Base-by-base conservation (phyloP, 2,888 invertebrate genomes). In the Hirtodrosophila alboralis region DNA sequence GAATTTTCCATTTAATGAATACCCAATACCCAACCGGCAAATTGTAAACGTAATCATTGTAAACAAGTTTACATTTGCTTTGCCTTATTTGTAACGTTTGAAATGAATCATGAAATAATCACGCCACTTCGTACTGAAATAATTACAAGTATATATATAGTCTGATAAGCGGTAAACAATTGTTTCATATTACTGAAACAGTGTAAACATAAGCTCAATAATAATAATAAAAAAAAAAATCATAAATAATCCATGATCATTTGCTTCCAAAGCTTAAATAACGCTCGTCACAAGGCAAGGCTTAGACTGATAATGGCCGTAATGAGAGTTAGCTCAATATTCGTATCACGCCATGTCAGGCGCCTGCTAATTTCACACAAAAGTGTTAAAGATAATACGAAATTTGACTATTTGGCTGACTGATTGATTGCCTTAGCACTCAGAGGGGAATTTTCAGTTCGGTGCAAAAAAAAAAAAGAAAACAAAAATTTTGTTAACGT, bases 341-440 rank as follows among this genome's bases (percentile, higher is more conserved):
- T 13, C 23, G 4, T 18, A 53, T 72, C 53, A 38, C 51, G 16
- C 43, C 59, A 57, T 58, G 62, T 83, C 71, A 78, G 58, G 75
- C 44, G 79, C 10, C 9, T 41, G 79, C 10, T 8, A 13, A 16
- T 59, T 79, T 76, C 72, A 48, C 84, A 79, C 30, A 57, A 38
- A n/a, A 48, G 67, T 83, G 79, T 54, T 59, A 18, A 75, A 61
- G 62, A 78, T 53, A 60, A 53, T 63, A 26, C 9, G 34, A 59
- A 59, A 58, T 51, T 31, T 57, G 28, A 31, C 16, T 49, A 26
- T 5, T 30, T 12, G 3, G 18, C 2, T 23, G 7, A 8, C 36
- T 62, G 61, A 71, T 59, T 57, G 72, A 72, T 76, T 57, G 31
- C 52, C 54, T 43, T 49, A 18, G 61, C 34, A 64, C 40, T 26